Evolutionary conservation across 2,113 vertebrate species (phyloP), one percentile per base, ranked within the genome.

Genomic region (Oceanites oceanicus): DNA sequence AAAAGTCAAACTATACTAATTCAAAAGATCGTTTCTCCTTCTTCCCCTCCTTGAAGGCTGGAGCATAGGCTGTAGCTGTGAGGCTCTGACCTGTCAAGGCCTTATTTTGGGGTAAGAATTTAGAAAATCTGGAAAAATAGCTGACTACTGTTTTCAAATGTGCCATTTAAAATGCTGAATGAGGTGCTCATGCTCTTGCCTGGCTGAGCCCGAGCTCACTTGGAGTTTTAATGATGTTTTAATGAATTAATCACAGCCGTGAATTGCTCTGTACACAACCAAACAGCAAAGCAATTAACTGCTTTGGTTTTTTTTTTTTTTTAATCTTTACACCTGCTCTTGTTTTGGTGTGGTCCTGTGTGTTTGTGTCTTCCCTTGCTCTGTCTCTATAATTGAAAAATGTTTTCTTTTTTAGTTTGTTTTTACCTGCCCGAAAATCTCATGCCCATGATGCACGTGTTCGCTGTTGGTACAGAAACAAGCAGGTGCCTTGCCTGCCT

Each of bases 401-500:
- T 32, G 2, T 49, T 85, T 59, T 67, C 7, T 34, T 50, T 13
- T 49, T 74, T 15, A 15, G 50, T 45, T 58, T 42, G 6, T 38
- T 75, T 13, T 71, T 38, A 62, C 45, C 36, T 53, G 44, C 49
- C 7, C 2, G 6, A 42, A 68, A 66, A 26, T 18, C 72, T 67
- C 52, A 6, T 59, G 47, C 15, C 47, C 3, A 2, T 2, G 2
- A 29, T 29, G 22, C 40, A 21, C 0, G 0, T 72, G 88, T 70
- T 50, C 20, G 4, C 65, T 40, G 15, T 23, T 65, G 29, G 47
- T 12, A 23, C 36, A 80, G 49, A 83, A 91, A 34, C 18, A n/a
- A 56, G 56, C n/a, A 50, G 42, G 55, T 6, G 2, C 16, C 15
- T 56, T 53, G n/a, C 59, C 58, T 72, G 44, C 58, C 75, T 61